phyloP scores from a whole-genome alignment of 2,797 vertebrate genomes.

The Apodemus agrarius region DNA sequence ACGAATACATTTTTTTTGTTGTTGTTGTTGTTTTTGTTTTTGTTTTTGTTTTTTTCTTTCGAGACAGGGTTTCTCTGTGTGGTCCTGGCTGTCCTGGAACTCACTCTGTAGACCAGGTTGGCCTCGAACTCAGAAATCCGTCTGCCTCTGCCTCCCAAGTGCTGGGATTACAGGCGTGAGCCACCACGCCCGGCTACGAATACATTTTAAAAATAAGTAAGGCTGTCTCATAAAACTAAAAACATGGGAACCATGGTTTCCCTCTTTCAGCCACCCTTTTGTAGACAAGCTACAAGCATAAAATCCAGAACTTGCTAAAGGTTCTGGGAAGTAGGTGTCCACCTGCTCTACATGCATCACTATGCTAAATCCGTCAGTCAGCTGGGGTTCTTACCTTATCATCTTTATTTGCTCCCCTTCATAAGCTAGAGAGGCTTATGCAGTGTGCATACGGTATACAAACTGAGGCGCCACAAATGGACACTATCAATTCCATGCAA shows the following conservation, averaged over 20 bases:
- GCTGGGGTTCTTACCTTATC: background rate
- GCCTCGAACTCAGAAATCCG: too few relatives aligned
- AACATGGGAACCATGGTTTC: background rate
- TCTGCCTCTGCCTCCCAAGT: too few relatives aligned
- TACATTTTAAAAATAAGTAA: background rate
- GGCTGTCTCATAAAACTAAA: background rate
- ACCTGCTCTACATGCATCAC: background rate
- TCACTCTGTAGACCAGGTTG: too few relatives aligned
- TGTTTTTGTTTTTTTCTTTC: too few relatives aligned
- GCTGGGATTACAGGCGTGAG: too few relatives aligned
- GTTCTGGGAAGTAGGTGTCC: background rate
- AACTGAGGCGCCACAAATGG: background rate
- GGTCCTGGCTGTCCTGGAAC: too few relatives aligned
- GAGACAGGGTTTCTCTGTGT: too few relatives aligned
- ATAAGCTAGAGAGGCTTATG: background rate
- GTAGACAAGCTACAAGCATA: background rate
- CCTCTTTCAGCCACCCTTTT: background rate
- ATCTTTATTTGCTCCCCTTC: background rate
- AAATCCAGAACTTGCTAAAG: background rate
- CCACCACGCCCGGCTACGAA: too few relatives aligned
- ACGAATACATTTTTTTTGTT: background rate
- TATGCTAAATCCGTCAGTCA: background rate
- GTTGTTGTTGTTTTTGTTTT: too few relatives aligned
- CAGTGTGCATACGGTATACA: background rate
- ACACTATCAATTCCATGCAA: background rate